These are phyloP conservation scores for Diogma glabrata DNA, from an alignment of 2,888 invertebrate species.

Conservation along the genomic window DNA sequence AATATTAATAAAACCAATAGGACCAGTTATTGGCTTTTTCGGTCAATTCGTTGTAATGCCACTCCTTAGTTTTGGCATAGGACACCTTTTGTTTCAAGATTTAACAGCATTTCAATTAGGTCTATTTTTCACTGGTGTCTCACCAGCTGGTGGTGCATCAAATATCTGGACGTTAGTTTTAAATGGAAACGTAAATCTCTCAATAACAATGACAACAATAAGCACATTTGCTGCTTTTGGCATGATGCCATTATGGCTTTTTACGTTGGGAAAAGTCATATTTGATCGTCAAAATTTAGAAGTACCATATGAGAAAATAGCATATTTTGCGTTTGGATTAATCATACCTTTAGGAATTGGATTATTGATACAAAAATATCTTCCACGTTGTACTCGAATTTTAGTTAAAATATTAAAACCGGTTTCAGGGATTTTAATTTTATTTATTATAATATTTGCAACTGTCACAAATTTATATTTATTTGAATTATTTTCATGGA, in stretches of 20 bases:
- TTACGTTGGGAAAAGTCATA: constrained; percentile 68
- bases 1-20: constrained; percentile 59
- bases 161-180: constrained; percentile 92
- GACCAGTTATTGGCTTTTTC: constrained; percentile 64
- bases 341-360: constrained; percentile 63
- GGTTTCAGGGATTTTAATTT: constrained; percentile 62
- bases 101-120: constrained; percentile 64
- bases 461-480: constrained; percentile 81
- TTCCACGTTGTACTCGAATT: constrained; percentile 53
- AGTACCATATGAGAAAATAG: constrained; percentile 70
- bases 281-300: constrained; percentile 57
- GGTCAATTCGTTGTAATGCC: constrained; percentile 80
- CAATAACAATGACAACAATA: constrained; percentile 89
- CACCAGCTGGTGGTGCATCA: constrained; percentile 90
- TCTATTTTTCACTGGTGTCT: constrained; percentile 80
- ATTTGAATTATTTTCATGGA: constrained; percentile 78
- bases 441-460: constrained; percentile 79
- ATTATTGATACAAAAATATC: constrained; percentile 50
- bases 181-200: constrained; percentile 84
- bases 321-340: constrained; percentile 59
- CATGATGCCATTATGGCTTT: constrained; percentile 87
- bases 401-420: constrained; percentile 75
- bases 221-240: constrained; percentile 81
- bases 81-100: constrained; percentile 56
- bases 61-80: constrained; percentile 61